phyloP scores from a whole-genome alignment of 2,888 invertebrate genomes.

The Phragmatobia fuliginosa region DNA sequence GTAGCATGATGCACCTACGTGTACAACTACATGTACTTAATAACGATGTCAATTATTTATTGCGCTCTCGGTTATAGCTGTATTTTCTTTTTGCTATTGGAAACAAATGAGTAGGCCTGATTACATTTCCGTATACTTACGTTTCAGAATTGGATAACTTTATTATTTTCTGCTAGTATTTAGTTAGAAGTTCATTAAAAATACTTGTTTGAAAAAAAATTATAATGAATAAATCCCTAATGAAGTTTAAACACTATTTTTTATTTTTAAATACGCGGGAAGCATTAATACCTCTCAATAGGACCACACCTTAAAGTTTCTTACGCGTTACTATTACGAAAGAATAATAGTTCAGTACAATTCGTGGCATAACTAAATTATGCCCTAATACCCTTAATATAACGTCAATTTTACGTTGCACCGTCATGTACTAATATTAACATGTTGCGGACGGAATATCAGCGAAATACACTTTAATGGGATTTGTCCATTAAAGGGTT shows the following conservation, averaged over 20 bases:
- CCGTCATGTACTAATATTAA: neutral
- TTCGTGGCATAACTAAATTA: conserved; percentile 7
- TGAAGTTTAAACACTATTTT: neutral
- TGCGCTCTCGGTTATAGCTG: no score
- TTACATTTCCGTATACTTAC: no score
- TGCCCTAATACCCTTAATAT: accelerated
- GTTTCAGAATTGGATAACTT: no score
- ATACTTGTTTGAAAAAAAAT: no score
- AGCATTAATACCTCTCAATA: conserved; percentile 21
- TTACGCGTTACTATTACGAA: conserved; percentile 48
- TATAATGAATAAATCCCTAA: no score
- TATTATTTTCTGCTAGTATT: no score
- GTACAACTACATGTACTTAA: no score
- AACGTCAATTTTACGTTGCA: conserved; percentile 13
- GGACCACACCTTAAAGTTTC: conserved; percentile 34
- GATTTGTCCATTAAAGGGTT: conserved; percentile 18
- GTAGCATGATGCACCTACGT: no score
- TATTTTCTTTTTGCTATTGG: no score
- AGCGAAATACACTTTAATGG: conserved; percentile 19
- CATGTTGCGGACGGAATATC: conserved; percentile 10
- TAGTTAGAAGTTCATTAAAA: no score
- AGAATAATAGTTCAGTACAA: conserved; percentile 48
- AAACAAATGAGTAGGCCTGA: no score
- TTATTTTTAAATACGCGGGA: neutral
- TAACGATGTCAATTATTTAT: no score